Evolutionary conservation across 2,113 vertebrate species (phyloP).

Genomic region (Alethe castanea): DNA sequence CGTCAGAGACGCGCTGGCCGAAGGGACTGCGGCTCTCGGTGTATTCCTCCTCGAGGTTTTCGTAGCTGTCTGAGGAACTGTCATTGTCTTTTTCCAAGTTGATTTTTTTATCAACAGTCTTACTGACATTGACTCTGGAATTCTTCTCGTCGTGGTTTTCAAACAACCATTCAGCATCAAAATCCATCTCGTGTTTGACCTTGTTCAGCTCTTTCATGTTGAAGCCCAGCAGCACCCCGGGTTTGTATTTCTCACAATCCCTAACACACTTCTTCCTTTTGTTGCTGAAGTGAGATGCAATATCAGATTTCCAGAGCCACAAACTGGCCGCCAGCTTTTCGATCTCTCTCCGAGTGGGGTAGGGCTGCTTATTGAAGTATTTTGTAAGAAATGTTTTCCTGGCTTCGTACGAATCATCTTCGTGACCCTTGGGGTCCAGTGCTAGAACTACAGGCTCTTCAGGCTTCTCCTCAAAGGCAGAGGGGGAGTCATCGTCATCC

Average conservation of each 20-base stretch:
- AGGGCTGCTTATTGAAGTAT: conserved; percentile 91
- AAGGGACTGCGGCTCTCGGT: conserved; percentile 72
- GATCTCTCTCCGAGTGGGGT: conserved; percentile 88
- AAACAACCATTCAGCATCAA: conserved; percentile 77
- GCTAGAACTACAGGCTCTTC: conserved; percentile 90
- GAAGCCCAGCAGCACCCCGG: conserved; percentile 89
- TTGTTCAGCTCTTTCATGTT: conserved; percentile 90
- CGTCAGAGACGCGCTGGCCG: conserved; percentile 52
- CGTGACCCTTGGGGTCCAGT: conserved; percentile 92
- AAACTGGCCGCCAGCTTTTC: conserved; percentile 92
- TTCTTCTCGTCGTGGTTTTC: conserved; percentile 83
- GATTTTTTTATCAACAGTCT: conserved; percentile 80
- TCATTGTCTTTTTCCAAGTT: conserved; percentile 74
- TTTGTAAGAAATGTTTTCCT: conserved; percentile 93
- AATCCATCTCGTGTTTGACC: conserved; percentile 86
- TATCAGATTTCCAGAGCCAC: conserved; percentile 97
- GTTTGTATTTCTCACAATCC: conserved; percentile 85
- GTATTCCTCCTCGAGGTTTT: conserved; percentile 77
- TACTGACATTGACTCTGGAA: conserved; percentile 80
- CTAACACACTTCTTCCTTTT: conserved; percentile 88
- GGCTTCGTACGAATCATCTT: conserved; percentile 91
- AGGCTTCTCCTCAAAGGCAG: conserved; percentile 82
- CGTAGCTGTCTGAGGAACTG: conserved; percentile 77
- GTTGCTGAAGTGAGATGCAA: conserved; percentile 91
- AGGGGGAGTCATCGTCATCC: conserved; percentile 76